phyloP scores from a whole-genome alignment of 2,888 invertebrate genomes.

The Formica aserva region DNA sequence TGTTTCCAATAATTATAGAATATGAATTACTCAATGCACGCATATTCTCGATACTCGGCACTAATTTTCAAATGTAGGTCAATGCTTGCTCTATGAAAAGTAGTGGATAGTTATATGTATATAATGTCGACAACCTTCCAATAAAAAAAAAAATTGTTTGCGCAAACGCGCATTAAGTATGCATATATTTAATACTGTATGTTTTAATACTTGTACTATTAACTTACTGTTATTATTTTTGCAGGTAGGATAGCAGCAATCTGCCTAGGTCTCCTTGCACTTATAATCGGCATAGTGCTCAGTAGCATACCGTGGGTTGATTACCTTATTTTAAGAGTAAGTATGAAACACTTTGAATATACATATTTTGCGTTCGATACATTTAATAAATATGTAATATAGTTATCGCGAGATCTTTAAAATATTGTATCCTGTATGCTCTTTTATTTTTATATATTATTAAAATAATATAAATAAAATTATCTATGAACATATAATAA shows the following conservation, averaged over 20 bases:
- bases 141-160: conserved; percentile 17
- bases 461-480: background rate
- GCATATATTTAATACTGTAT: background rate
- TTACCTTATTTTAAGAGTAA: conserved; percentile 94
- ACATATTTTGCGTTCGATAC: background rate
- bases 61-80: conserved; percentile 36
- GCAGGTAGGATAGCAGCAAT: conserved; percentile 93
- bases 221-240: conserved; percentile 75
- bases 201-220: conserved; percentile 27
- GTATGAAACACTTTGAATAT: conserved; percentile 67
- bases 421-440: background rate
- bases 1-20: background rate
- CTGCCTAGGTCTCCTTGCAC: conserved; percentile 92
- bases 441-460: background rate
- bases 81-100: conserved; percentile 24
- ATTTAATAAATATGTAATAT: conserved; percentile 1
- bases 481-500: background rate
- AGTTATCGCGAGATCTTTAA: background rate
- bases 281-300: conserved; percentile 92
- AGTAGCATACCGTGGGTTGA: conserved; percentile 96
- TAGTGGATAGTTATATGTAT: background rate
- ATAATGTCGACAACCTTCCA: background rate
- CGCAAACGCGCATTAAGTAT: conserved; percentile 18
- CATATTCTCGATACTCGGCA: conserved; percentile 14
- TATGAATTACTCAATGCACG: background rate